A percentile compares a stretch with the other conserved stretches of the same genome.
Evolutionary conservation across 1,140 invertebrate genomes (phyloP).

Genomic region (Leptonema lineaticorne): DNA sequence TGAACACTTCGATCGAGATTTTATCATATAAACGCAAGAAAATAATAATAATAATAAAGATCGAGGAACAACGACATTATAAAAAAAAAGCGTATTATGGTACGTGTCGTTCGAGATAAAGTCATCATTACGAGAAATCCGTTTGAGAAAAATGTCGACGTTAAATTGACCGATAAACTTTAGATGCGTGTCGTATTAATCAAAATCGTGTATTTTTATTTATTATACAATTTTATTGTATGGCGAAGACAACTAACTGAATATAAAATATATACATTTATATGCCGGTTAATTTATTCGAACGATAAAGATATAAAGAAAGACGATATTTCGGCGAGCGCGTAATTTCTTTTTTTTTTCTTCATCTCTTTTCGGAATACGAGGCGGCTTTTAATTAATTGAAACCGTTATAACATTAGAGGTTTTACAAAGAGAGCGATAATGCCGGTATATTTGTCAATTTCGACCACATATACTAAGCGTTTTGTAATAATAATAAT

Average conservation of each 20-base stretch:
- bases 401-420: slow-evolving; percentile 36
- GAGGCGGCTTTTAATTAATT: slow-evolving; percentile 33
- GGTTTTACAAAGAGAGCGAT: slow-evolving; percentile 30
- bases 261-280: neutral
- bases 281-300: slow-evolving; percentile 10
- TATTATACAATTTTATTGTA: neutral
- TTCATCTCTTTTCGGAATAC: too few species aligned
- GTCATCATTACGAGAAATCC: neutral
- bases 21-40: too few species aligned
- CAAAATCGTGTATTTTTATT: neutral
- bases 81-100: neutral
- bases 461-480: neutral
- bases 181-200: neutral
- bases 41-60: too few species aligned
- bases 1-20: neutral
- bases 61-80: too few species aligned
- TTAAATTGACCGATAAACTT: neutral
- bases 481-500: neutral
- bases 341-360: too few species aligned
- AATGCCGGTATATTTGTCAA: slow-evolving; percentile 33
- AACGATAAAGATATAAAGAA: neutral
- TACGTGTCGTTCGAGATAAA: neutral
- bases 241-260: neutral
- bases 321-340: slow-evolving; percentile 24
- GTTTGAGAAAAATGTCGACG: neutral